Evolutionary conservation across 2,888 invertebrate genomes (phyloP).

Genomic region (Fragum fragum): DNA sequence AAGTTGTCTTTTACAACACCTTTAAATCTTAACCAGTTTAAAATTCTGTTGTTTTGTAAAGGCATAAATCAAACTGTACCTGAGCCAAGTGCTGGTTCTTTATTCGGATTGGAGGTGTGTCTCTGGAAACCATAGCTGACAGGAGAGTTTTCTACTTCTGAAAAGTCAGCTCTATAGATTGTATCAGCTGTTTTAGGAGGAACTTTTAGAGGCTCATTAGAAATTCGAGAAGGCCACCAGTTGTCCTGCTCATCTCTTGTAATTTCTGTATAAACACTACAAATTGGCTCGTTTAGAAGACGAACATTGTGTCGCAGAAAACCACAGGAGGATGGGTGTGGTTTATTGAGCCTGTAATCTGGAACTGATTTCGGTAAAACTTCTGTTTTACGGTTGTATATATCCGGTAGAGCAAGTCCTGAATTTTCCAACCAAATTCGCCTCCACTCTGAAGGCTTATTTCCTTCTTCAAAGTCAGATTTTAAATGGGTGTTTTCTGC

Average conservation of each 20-base stretch:
- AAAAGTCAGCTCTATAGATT: conserved; percentile 79
- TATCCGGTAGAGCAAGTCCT: conserved; percentile 72
- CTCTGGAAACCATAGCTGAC: conserved; percentile 69
- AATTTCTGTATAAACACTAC: conserved; percentile 80
- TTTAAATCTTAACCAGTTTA: too few relatives aligned
- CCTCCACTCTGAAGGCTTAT: conserved; percentile 71
- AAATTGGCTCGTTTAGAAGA: conserved; percentile 84
- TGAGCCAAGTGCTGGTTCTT: conserved; percentile 78
- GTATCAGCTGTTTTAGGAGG: conserved; percentile 81
- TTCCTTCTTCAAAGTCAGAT: conserved; percentile 57
- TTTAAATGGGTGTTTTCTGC: conserved; percentile 78
- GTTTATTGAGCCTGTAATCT: conserved; percentile 73
- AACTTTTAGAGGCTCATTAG: conserved; percentile 70
- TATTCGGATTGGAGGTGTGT: conserved; percentile 80
- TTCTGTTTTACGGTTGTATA: conserved; percentile 73
- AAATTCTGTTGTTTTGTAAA: too few relatives aligned
- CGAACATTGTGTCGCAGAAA: conserved; percentile 84
- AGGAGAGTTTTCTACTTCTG: conserved; percentile 53
- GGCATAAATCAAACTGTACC: too few relatives aligned
- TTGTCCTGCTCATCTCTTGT: conserved; percentile 73
- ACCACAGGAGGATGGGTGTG: conserved; percentile 80
- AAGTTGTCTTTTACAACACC: too few relatives aligned
- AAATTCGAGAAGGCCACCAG: conserved; percentile 83
- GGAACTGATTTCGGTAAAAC: conserved; percentile 60
- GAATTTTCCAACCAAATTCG: conserved; percentile 61